Percentiles rank a stretch among this genome's conserved stretches.
Evolutionary conservation across 2,888 invertebrate genomes (phyloP).

Genomic region (Eulithis prunata): DNA sequence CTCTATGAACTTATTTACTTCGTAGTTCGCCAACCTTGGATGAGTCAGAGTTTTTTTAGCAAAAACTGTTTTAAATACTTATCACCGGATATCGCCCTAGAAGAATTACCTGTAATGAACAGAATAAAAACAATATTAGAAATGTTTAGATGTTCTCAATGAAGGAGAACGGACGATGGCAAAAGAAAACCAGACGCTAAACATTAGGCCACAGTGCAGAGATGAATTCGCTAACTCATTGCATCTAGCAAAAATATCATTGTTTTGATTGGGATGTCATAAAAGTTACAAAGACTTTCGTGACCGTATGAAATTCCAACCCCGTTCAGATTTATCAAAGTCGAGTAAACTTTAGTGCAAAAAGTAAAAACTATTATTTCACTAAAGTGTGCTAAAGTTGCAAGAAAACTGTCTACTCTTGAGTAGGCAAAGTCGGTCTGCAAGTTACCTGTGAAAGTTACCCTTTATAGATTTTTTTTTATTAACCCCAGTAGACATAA

Average conservation of each 20-base stretch:
- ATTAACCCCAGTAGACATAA: too few species aligned
- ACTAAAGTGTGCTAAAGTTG: too few species aligned
- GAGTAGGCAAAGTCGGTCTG: too few species aligned
- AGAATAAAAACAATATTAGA: slow-evolving; percentile 29
- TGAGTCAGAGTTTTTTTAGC: slow-evolving; percentile 8
- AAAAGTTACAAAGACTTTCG: too few species aligned
- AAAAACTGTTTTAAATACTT: slow-evolving; percentile 25
- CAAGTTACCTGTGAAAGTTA: too few species aligned
- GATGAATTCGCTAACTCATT: background rate
- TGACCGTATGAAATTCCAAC: too few species aligned
- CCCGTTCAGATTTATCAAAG: too few species aligned
- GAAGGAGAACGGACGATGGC: slow-evolving; percentile 55
- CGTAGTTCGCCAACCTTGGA: slow-evolving; percentile 2
- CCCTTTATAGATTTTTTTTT: too few species aligned
- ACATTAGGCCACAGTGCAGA: slow-evolving; percentile 24
- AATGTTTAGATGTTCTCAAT: slow-evolving; percentile 32
- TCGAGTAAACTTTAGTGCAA: too few species aligned
- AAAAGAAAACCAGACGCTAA: slow-evolving; percentile 61
- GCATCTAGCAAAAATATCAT: background rate
- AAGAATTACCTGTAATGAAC: slow-evolving; percentile 52
- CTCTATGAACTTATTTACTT: background rate
- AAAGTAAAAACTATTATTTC: too few species aligned
- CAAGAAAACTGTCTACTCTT: too few species aligned
- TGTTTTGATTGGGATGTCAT: too few species aligned
- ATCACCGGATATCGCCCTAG: slow-evolving; percentile 37